Base-by-base conservation (phyloP, 2,797 vertebrate species). In the Macroramphosus scolopax region DNA sequence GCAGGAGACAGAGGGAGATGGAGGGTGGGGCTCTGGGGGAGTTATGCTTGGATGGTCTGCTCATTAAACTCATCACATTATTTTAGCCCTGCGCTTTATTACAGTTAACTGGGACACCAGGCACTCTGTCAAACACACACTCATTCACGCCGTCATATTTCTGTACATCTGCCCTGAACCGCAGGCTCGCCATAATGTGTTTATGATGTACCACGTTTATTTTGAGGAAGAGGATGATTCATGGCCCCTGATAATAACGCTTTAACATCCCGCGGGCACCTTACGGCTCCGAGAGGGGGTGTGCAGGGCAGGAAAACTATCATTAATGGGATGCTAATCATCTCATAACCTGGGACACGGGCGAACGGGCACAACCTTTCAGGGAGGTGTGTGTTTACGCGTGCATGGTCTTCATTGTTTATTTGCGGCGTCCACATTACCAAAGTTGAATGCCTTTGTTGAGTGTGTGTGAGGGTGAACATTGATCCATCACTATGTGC, bases 61-160 rank as follows among this genome's bases (percentile, higher is more conserved):
- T 85, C 82, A 85, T 89, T 88, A 86, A 86, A 72, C 80, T 86
- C 82, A 84, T 89, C 84, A 87, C 81, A 83, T 85, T 85, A 82
- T 84, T 85, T 88, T 85, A 88, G 78, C 56, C 51, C 48, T 40
- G 52, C 68, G 75, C 81, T 89, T 83, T 85, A 85, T 88, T 87
- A 85, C 80, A 80, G 78, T 88, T 87, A 84, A 80, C 80, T 76
- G 80, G 68, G 80, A 75, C 76, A 82, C 71, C 51, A 55, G 57
- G 68, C 65, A 57, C 76, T 77, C 67, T 55, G 65, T 81, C 79
- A 83, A 43, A 77, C 54, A 60, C 73, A 42, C 45, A 52, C 53
- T 45, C 56, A 29, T 38, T 25, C 41, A 46, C 32, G 57, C 41
- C 51, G 20, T 62, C 56, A 54, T 26, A 51, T 34, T 30, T 34